Evolutionary conservation across 64 coral and sea anemone genomes (phyloP).

Genomic region (Astreopora myriophthalma): DNA sequence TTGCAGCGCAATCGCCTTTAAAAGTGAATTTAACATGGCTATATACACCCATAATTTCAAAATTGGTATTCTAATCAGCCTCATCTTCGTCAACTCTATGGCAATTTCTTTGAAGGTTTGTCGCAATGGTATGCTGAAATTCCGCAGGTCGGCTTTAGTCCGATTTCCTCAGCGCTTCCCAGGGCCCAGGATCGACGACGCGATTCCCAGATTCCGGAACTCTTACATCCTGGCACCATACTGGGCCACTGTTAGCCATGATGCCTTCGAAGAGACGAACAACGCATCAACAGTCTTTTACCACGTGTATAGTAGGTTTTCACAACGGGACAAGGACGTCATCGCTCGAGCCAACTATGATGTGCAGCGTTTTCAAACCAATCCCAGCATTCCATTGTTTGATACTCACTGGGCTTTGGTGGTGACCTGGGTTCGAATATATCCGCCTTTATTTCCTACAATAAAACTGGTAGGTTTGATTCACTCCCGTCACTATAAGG

Average conservation of each 20-base stretch:
- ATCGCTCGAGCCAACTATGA: conserved; percentile 56
- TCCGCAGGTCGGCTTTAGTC: background rate
- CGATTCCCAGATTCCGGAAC: background rate
- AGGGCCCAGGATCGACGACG: background rate
- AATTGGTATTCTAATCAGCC: background rate
- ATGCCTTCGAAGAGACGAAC: background rate
- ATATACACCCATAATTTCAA: too few species aligned
- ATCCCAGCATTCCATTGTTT: conserved; percentile 44
- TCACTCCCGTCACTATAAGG: background rate
- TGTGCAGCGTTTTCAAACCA: conserved; percentile 45
- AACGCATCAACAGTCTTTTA: conserved; percentile 43
- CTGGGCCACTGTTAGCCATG: conserved; percentile 29
- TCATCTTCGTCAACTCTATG: background rate
- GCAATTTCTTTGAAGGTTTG: conserved; percentile 35
- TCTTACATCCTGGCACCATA: conserved; percentile 52
- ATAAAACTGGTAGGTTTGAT: background rate
- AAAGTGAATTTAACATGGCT: too few species aligned
- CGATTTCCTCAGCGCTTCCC: conserved; percentile 41
- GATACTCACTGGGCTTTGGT: conserved; percentile 57
- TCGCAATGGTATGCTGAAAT: conserved; percentile 63
- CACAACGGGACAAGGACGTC: conserved; percentile 12
- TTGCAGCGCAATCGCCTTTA: too few species aligned
- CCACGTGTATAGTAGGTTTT: conserved; percentile 24
- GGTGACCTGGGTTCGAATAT: conserved; percentile 68
- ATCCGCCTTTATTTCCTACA: background rate